Conservation (phyloP, 2,113 vertebrate genomes). For the Ageneiosus marmoratus region DNA sequence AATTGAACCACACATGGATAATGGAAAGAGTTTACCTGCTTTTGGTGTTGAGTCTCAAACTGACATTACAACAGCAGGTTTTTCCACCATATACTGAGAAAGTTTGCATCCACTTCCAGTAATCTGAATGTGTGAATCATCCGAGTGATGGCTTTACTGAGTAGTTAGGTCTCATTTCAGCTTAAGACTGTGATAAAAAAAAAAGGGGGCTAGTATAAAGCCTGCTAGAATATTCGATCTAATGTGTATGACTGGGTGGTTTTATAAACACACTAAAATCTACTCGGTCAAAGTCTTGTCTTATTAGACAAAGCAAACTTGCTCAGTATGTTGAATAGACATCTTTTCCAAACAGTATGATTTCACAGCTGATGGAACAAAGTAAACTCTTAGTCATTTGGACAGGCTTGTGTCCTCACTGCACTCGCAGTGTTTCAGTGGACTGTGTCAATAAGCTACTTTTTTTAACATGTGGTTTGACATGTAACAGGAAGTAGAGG, state of each 20-base stretch:
- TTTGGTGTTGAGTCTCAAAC: constrained; percentile 54
- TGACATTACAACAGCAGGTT: constrained; percentile 63
- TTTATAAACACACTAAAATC: background rate
- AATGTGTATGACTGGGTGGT: background rate
- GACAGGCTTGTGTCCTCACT: constrained; percentile 21
- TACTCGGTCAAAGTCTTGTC: background rate
- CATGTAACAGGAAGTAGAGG: constrained; percentile 67
- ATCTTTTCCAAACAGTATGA: background rate
- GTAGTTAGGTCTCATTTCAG: constrained; percentile 1
- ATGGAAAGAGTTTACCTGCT: constrained; percentile 60
- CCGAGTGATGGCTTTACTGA: constrained; percentile 4
- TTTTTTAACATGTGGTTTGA: constrained; percentile 57
- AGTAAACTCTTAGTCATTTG: constrained; percentile 12
- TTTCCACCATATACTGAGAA: constrained; percentile 64
- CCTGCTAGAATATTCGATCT: background rate
- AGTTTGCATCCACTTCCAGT: constrained; percentile 60
- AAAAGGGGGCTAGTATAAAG: background rate
- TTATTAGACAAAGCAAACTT: background rate
- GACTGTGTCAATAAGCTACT: background rate
- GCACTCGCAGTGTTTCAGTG: constrained; percentile 10
- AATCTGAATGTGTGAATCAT: constrained; percentile 56
- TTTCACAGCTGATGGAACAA: constrained; percentile 21
- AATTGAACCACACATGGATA: constrained; percentile 1
- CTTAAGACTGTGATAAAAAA: background rate
- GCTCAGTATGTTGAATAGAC: background rate